phyloP scores from a whole-genome alignment of 1,140 invertebrate species.

The Temnothorax nylanderi region DNA sequence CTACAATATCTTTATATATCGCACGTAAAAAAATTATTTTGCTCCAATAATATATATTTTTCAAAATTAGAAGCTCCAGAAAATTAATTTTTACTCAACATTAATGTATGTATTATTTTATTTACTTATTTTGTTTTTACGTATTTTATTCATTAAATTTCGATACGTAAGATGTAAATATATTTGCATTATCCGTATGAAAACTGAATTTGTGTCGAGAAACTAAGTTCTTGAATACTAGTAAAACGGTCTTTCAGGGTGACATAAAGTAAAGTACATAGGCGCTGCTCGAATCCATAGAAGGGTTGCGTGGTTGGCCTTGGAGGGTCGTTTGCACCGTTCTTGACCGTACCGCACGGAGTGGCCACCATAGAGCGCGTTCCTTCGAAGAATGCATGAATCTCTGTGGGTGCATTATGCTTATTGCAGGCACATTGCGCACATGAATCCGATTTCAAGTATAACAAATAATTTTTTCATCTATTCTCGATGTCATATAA shows the following conservation, averaged over 20 bases:
- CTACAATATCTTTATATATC: not conserved
- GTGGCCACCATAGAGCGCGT: constrained; percentile 39
- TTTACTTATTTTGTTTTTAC: not conserved
- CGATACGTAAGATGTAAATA: not conserved
- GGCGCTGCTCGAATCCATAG: constrained; percentile 40
- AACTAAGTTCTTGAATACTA: constrained; percentile 27
- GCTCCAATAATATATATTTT: not conserved
- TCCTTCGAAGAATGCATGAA: constrained; percentile 73
- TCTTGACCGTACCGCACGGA: constrained; percentile 64
- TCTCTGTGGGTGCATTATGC: constrained; percentile 66
- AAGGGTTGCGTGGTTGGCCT: constrained; percentile 82
- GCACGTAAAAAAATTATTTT: not conserved
- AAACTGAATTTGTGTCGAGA: not conserved
- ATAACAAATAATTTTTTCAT: not conserved
- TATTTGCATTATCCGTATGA: not conserved
- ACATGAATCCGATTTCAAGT: not conserved
- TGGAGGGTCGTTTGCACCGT: constrained; percentile 81
- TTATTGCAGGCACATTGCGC: constrained; percentile 45
- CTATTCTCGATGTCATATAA: not conserved
- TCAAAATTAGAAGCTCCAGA: not conserved
- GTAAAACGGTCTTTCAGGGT: constrained; percentile 56
- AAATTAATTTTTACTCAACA: not conserved
- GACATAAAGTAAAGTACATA: constrained; percentile 71
- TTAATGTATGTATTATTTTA: not conserved
- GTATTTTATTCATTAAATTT: not conserved